Evolutionary conservation across 2,797 vertebrate genomes (phyloP).

Genomic region (Parotocinclus haroldoi): DNA sequence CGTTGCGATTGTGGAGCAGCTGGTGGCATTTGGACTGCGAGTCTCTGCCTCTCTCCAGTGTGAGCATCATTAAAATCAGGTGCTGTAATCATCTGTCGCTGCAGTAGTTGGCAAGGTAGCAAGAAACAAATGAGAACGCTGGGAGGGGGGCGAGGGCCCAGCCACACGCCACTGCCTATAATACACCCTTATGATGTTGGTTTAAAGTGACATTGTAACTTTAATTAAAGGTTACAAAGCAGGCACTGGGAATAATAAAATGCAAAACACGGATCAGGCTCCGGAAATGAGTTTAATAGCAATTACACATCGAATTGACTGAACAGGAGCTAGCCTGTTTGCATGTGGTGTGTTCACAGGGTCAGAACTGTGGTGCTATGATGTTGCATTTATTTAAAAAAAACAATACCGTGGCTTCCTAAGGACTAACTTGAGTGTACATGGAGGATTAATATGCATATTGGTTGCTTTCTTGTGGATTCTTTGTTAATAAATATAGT

Average conservation of each 20-base stretch:
- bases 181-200: slow-evolving; percentile 76
- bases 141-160: slow-evolving; percentile 68
- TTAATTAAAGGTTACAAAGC: slow-evolving; percentile 73
- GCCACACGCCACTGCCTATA: slow-evolving; percentile 72
- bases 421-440: neutral
- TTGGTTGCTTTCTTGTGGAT: neutral
- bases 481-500: too few relatives aligned
- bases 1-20: slow-evolving; percentile 78
- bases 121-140: slow-evolving; percentile 75
- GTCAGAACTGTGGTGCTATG: slow-evolving; percentile 18
- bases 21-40: slow-evolving; percentile 84
- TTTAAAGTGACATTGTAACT: slow-evolving; percentile 79
- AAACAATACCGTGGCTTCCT: neutral
- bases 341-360: slow-evolving; percentile 23
- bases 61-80: slow-evolving; percentile 84
- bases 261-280: slow-evolving; percentile 27
- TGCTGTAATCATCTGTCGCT: slow-evolving; percentile 77
- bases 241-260: slow-evolving; percentile 48
- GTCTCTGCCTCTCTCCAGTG: slow-evolving; percentile 79
- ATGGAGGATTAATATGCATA: neutral
- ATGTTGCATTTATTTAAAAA: slow-evolving; percentile 19
- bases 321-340: slow-evolving; percentile 12
- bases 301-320: slow-evolving; percentile 24
- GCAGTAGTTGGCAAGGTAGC: slow-evolving; percentile 78
- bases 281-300: slow-evolving; percentile 35